Evolutionary conservation across 2,888 invertebrate species (phyloP).

Genomic region (Epirrita christyi): DNA sequence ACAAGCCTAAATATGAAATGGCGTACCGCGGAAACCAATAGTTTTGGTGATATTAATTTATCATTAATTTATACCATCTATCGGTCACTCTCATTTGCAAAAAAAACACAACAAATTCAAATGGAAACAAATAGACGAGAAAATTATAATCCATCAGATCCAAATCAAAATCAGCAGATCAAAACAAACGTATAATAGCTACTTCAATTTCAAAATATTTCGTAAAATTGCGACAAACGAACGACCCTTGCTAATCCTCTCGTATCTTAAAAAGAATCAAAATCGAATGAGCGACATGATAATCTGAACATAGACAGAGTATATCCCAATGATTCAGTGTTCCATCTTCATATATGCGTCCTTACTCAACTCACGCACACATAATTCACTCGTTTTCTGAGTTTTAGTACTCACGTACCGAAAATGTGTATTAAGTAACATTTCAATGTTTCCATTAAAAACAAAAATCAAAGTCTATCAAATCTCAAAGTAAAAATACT

Average conservation of each 20-base stretch:
- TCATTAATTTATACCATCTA: no score
- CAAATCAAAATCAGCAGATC: slow-evolving; percentile 16
- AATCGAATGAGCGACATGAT: slow-evolving; percentile 64
- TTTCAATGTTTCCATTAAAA: no score
- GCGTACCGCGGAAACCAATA: no score
- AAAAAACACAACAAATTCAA: not conserved
- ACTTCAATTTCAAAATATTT: slow-evolving; percentile 24
- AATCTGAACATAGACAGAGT: slow-evolving; percentile 60
- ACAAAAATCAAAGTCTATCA: no score
- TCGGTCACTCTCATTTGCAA: no score
- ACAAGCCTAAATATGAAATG: no score
- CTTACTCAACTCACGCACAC: no score
- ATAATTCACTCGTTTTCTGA: no score
- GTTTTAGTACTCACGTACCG: no score
- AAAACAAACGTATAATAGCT: slow-evolving; percentile 15
- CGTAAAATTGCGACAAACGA: slow-evolving; percentile 40
- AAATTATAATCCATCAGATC: slow-evolving; percentile 9
- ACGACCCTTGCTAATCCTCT: slow-evolving; percentile 62
- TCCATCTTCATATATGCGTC: not conserved
- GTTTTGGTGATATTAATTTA: no score
- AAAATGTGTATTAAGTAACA: no score
- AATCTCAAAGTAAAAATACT: no score
- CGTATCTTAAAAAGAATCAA: slow-evolving; percentile 68
- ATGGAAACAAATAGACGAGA: not conserved
- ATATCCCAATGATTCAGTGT: not conserved